Conservation (phyloP, 2,888 invertebrate species). For the Drymonia ruficornis region DNA sequence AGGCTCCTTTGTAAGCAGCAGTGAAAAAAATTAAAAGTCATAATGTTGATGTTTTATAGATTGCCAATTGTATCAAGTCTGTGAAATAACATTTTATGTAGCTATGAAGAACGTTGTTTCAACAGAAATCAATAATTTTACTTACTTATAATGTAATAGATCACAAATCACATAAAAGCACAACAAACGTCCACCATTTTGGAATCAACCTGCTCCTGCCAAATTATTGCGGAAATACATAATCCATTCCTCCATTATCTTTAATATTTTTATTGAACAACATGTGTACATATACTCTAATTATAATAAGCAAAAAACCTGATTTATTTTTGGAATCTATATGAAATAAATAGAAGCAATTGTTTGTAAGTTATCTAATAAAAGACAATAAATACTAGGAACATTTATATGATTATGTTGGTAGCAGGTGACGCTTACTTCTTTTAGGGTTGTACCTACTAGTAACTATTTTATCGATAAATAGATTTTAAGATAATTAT, state of each 20-base stretch:
- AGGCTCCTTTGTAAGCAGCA: conserved; percentile 60
- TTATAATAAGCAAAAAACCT: background rate
- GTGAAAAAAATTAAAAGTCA: conserved; percentile 41
- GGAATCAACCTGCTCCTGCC: conserved; percentile 69
- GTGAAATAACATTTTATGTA: background rate
- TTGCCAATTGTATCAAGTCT: background rate
- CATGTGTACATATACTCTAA: background rate
- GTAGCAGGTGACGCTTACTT: conserved; percentile 50
- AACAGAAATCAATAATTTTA: conserved; percentile 18
- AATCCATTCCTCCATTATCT: conserved; percentile 27
- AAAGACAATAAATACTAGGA: background rate
- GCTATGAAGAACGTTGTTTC: conserved; percentile 3
- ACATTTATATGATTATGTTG: conserved; percentile 41
- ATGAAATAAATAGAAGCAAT: background rate
- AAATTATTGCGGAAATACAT: conserved; percentile 60
- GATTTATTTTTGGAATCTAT: background rate
- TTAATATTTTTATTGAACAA: background rate
- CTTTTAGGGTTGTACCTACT: conserved; percentile 35
- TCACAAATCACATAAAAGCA: conserved; percentile 73
- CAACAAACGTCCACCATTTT: conserved; percentile 85
- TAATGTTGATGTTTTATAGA: conserved; percentile 10
- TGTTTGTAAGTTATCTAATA: background rate
- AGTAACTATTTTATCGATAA: conserved; percentile 13
- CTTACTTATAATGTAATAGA: conserved; percentile 52
- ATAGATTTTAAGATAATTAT: background rate